Evolutionary conservation across 2,888 invertebrate genomes (phyloP).

Genomic region (Choreutis nemorana): DNA sequence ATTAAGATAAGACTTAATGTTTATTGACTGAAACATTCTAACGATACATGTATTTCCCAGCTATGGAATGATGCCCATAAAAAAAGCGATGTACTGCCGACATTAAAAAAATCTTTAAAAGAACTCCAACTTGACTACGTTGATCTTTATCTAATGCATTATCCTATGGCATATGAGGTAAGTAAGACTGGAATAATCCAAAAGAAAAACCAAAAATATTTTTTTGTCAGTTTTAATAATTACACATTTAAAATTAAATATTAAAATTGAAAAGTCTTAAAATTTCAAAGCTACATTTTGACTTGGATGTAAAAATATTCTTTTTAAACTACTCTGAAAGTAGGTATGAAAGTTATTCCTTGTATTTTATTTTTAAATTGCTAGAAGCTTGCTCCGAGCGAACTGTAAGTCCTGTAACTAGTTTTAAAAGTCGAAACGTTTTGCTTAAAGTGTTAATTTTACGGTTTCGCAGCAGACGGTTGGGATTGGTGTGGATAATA

Average conservation of each 20-base stretch:
- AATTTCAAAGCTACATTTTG: too few relatives aligned
- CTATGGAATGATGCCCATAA: slow-evolving; percentile 66
- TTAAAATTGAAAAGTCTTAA: too few relatives aligned
- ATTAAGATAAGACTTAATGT: too few relatives aligned
- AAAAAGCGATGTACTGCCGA: slow-evolving; percentile 70
- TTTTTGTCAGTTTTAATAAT: too few relatives aligned
- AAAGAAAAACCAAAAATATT: too few relatives aligned
- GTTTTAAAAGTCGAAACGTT: slow-evolving; percentile 13
- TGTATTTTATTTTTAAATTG: slow-evolving; percentile 16
- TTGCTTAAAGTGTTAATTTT: slow-evolving; percentile 9
- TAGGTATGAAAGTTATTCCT: slow-evolving; percentile 14
- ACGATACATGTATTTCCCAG: slow-evolving; percentile 23
- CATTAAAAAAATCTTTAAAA: slow-evolving; percentile 68
- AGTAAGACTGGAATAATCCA: slow-evolving; percentile 11
- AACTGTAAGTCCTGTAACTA: slow-evolving; percentile 13
- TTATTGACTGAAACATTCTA: too few relatives aligned
- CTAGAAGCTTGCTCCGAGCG: slow-evolving; percentile 12
- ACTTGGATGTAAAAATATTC: too few relatives aligned
- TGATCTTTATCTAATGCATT: slow-evolving; percentile 83
- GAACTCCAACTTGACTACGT: slow-evolving; percentile 76
- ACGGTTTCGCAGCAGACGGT: slow-evolving; percentile 4
- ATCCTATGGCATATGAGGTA: slow-evolving; percentile 74
- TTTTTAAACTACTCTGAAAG: too few relatives aligned
- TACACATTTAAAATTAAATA: too few relatives aligned
- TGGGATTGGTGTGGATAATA: too few relatives aligned